These are phyloP conservation scores for Chanos chanos DNA, from an alignment of 2,797 vertebrate species.

Conservation along the genomic window DNA sequence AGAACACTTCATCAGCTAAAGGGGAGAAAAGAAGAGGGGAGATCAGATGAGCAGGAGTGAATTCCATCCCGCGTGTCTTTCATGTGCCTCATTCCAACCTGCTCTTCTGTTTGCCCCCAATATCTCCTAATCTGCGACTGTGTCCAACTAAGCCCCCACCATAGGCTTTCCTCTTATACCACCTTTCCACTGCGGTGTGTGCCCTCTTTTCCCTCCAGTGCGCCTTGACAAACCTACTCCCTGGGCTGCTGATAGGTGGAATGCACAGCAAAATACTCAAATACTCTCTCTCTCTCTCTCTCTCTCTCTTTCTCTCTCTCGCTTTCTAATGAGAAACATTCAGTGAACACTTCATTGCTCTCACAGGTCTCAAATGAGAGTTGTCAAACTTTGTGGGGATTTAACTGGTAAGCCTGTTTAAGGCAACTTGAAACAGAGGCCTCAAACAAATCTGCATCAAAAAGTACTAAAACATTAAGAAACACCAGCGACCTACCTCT, in stretches of 20 bases:
- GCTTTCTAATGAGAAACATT: neutral
- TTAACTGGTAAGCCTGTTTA: conserved; percentile 20
- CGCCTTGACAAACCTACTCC: too few relatives aligned
- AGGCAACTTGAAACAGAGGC: conserved; percentile 19
- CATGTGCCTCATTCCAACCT: neutral
- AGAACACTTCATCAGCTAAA: conserved; percentile 85
- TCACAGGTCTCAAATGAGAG: conserved; percentile 1
- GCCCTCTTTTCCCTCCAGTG: neutral
- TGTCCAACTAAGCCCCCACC: neutral
- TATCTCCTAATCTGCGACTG: too few relatives aligned
- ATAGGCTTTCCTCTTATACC: neutral
- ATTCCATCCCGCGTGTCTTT: neutral
- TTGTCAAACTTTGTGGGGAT: conserved; percentile 16
- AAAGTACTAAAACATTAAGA: conserved; percentile 2
- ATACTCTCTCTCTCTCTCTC: conserved; percentile 1
- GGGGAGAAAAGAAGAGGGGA: conserved; percentile 35
- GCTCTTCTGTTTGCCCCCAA: too few relatives aligned
- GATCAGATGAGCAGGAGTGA: neutral
- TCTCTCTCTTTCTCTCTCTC: neutral
- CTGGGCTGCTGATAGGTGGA: too few relatives aligned
- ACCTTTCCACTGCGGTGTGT: neutral
- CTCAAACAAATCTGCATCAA: conserved; percentile 19
- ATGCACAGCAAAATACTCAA: too few relatives aligned
- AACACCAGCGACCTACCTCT: conserved; percentile 14
- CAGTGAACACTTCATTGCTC: conserved; percentile 11